Evolutionary conservation across 2,113 vertebrate genomes (phyloP).

Genomic region (Misgurnus anguillicaudatus): DNA sequence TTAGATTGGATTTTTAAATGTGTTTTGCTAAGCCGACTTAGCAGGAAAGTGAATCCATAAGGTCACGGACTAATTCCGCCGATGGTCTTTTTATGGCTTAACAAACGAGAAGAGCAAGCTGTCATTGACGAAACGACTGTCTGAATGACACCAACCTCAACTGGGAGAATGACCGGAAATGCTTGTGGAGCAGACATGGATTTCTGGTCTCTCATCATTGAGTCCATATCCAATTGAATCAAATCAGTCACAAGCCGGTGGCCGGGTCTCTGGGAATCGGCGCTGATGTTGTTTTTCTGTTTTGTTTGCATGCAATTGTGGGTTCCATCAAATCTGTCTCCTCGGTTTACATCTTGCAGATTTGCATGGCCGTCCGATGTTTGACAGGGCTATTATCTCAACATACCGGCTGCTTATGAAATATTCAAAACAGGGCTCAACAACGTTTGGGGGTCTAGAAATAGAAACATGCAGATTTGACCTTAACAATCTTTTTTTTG

Average conservation of each 20-base stretch:
- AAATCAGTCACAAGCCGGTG: constrained; percentile 20
- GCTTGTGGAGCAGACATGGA: neutral
- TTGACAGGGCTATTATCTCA: constrained; percentile 31
- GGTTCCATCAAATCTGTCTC: constrained; percentile 20
- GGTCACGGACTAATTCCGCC: constrained; percentile 41
- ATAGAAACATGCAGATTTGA: neutral
- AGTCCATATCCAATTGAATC: constrained; percentile 18
- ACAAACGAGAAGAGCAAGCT: neutral
- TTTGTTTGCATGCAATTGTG: constrained; percentile 30
- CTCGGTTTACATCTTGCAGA: constrained; percentile 20
- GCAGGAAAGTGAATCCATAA: constrained; percentile 31
- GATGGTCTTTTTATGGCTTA: constrained; percentile 41
- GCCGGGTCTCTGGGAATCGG: constrained; percentile 5
- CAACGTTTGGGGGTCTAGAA: constrained; percentile 16
- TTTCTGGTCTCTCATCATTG: constrained; percentile 25
- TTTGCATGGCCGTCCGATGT: constrained; percentile 31
- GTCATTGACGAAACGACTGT: neutral
- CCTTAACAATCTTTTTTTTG: neutral
- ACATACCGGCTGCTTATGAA: constrained; percentile 27
- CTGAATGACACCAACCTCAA: neutral
- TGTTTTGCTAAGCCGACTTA: constrained; percentile 39
- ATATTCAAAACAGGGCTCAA: constrained; percentile 18
- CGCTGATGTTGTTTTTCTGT: constrained; percentile 19
- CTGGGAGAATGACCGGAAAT: neutral
- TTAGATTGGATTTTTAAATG: constrained; percentile 38